Evolutionary conservation across 2,113 vertebrate genomes (phyloP), one percentile per base, ranked within the genome.

Genomic region (Macrotis lagotis): DNA sequence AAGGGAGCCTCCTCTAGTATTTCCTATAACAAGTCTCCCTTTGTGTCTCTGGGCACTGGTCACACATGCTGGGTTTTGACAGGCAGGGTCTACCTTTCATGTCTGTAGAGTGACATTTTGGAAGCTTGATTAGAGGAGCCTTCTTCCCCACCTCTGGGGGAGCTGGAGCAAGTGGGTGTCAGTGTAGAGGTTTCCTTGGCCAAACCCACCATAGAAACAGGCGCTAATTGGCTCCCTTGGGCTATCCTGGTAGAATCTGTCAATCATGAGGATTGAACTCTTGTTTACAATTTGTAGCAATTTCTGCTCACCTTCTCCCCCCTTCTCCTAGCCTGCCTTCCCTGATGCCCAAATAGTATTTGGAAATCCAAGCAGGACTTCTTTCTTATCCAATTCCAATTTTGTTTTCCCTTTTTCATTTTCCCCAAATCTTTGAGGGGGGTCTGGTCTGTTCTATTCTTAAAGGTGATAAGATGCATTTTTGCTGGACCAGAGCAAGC

Each of bases 171-270:
- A 59, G 96, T 95, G 93, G 94, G 91, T 14, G 66, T 95, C 51
- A 90, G 90, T 26, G 10, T 31, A 53, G 90, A 92, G 88, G 37
- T 94, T 94, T 89, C 31, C 88, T 11, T 52, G 93, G 92, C 92
- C 89, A 94, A 96, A 91, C 94, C 94, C 93, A 96, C 94, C 91
- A 93, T 51, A 95, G 96, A 92, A 93, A 53, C 91, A 3, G 7
- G 48, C 11, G 49, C 92, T 97, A 98, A 97, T 97, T 97, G 94
- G 96, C 89, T 97, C 97, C 94, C 96, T 9, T 0, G 96, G 97
- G 96, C 97, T 88, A 94, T 91, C 89, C 92, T 91, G 88, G 89
- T 59, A 92, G 93, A 96, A 97, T 52, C 66, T 94, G 94, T 95
- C 96, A 95, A 25, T 96, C 48, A 44, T 3, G 19, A 93, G 90